A percentile compares a stretch with the other conserved stretches of the same genome.
phyloP scores from a whole-genome alignment of 1,140 invertebrate genomes.

The Lucilia sericata region DNA sequence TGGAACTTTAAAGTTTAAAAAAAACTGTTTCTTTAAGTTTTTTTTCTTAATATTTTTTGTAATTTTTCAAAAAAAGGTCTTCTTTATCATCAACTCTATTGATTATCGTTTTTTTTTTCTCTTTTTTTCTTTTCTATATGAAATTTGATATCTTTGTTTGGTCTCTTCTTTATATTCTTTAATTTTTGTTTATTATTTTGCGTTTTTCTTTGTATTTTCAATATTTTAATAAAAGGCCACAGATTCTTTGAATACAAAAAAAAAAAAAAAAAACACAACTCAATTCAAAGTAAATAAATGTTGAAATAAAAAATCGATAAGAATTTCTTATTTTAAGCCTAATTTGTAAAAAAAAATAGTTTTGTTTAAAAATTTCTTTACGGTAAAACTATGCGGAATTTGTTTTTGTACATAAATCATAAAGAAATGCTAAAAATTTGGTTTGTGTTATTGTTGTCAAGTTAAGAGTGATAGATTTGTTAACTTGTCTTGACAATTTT shows the following conservation, averaged over 20 bases:
- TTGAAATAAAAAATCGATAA: background rate
- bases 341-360: background rate
- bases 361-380: too few species aligned
- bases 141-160: conserved; percentile 36
- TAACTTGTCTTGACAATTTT: too few species aligned
- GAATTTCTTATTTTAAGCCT: background rate
- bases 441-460: too few species aligned
- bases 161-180: background rate
- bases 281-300: background rate
- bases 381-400: too few species aligned
- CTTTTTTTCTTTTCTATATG: background rate
- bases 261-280: background rate
- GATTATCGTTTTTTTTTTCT: conserved; percentile 5
- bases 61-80: conserved; percentile 1
- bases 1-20: conserved; percentile 33
- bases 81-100: background rate
- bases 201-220: background rate
- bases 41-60: too few species aligned
- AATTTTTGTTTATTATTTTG: background rate
- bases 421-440: too few species aligned
- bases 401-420: too few species aligned
- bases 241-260: background rate
- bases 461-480: too few species aligned
- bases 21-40: background rate
- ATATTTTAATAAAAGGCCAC: background rate